phyloP scores from a whole-genome alignment of 2,797 vertebrate genomes.

The Myoxocephalus aenaeus region DNA sequence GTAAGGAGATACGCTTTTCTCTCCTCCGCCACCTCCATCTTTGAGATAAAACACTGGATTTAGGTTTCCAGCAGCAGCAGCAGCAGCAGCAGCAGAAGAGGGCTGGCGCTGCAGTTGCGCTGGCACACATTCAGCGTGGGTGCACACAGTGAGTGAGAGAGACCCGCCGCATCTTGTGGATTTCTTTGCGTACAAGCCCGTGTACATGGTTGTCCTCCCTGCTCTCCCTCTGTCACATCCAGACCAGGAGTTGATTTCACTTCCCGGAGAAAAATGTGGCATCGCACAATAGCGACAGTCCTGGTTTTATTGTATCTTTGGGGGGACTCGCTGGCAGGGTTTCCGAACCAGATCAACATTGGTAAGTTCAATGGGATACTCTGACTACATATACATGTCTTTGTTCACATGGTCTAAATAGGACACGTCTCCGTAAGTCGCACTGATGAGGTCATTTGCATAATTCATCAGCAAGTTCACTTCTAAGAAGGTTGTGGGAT shows the following conservation, averaged over 20 bases:
- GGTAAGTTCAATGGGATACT: slow-evolving; percentile 85
- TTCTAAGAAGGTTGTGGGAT: slow-evolving; percentile 30
- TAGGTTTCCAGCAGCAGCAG: slow-evolving; percentile 51
- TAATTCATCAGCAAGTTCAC: slow-evolving; percentile 64
- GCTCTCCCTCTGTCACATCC: slow-evolving; percentile 78
- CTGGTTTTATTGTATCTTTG: slow-evolving; percentile 87
- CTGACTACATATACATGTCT: not conserved
- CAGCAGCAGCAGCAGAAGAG: slow-evolving; percentile 39
- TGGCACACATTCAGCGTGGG: slow-evolving; percentile 80
- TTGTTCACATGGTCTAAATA: slow-evolving; percentile 25
- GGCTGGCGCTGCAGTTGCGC: slow-evolving; percentile 78
- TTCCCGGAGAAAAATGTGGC: slow-evolving; percentile 91
- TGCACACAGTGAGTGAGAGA: slow-evolving; percentile 77
- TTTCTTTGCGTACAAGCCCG: slow-evolving; percentile 81
- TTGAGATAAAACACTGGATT: slow-evolving; percentile 82
- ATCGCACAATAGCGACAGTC: slow-evolving; percentile 79
- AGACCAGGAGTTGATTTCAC: slow-evolving; percentile 87
- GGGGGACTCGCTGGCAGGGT: slow-evolving; percentile 88
- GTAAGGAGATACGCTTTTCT: slow-evolving; percentile 57
- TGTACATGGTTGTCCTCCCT: slow-evolving; percentile 83
- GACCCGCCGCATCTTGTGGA: slow-evolving; percentile 78
- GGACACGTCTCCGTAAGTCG: slow-evolving; percentile 33
- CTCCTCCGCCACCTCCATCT: slow-evolving; percentile 80
- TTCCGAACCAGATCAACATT: slow-evolving; percentile 98
- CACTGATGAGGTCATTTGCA: slow-evolving; percentile 14